Evolutionary conservation across 2,113 vertebrate species (phyloP).

Genomic region (Petrocephalus microphthalmus): DNA sequence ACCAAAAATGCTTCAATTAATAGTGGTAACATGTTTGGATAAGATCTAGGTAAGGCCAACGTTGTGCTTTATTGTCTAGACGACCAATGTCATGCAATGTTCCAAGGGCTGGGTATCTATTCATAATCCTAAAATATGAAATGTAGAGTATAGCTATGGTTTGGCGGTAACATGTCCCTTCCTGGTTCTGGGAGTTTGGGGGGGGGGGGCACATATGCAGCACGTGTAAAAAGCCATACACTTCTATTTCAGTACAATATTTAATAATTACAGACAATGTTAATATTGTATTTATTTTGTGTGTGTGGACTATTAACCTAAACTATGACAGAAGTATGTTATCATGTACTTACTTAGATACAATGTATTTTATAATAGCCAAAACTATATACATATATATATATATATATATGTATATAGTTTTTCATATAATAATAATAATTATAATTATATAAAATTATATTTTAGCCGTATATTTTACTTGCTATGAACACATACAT

Average conservation of each 20-base stretch:
- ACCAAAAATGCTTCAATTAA: neutral
- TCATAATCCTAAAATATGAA: neutral
- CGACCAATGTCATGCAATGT: neutral
- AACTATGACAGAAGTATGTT: neutral
- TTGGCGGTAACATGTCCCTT: neutral
- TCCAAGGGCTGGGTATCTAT: neutral
- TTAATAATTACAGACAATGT: neutral
- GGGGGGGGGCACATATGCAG: neutral
- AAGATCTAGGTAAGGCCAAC: neutral
- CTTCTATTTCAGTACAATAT: neutral
- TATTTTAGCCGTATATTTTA: neutral
- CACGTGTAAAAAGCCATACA: neutral
- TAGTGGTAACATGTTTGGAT: neutral
- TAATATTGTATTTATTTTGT: neutral
- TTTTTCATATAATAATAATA: too few species aligned
- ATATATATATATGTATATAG: neutral
- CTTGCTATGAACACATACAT: neutral
- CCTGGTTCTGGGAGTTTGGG: neutral
- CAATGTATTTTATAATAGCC: neutral
- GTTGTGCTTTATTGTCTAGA: neutral
- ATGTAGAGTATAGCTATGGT: neutral
- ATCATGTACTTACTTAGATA: neutral
- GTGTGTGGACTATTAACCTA: neutral
- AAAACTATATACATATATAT: neutral
- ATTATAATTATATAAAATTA: too few species aligned